Base-by-base conservation (phyloP, 2,888 invertebrate genomes). In the Aproaerema taeniolella region DNA sequence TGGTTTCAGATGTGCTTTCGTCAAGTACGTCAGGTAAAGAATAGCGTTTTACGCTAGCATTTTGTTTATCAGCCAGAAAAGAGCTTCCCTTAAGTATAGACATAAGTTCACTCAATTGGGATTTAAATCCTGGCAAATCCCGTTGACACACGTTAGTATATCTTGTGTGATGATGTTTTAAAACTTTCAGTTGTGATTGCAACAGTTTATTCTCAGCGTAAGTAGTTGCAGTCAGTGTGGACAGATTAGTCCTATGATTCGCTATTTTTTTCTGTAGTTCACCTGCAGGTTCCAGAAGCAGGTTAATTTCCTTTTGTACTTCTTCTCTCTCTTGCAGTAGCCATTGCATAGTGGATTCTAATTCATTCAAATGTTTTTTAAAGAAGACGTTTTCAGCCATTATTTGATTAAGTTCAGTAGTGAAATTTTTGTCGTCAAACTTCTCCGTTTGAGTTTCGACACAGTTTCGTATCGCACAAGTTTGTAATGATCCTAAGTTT, bases 191-290 rank as follows among this genome's bases (percentile, higher is more conserved):
- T 51, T 81, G 78, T 0, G 77, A 79, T 49, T 73, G 67, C 1
- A 86, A 62, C 9, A 68, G 71, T 49, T 68, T 78, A 45, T 83
- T 86, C 62, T 86, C 86, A 1, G 86, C 78, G 38, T 72, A 78
- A 1, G 81, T 78, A 12, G 82, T 86, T 17, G 86, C 83, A 20
- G 80, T 80, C 46, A 85, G 60, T 17, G 81, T 85, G 2, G 77
- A 78, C 3, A 86, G 47, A 52, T 75, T 76, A 1, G 82, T 82
- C 62, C 64, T 75, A 50, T 86, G 86, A 46, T 67, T 79, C 1
- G 58, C 38, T 40, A 83, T 59, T 67, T 67, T 82, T 48, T 79
- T 86, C 51, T 82, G 74, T 41, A 86, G 61, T 39, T 82, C 79
- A 28, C 58, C 51, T 1, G 71, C 61, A 38, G 69, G 65, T 53